Evolutionary conservation across 1,140 invertebrate species (phyloP).

Genomic region (Andricus grossulariae): DNA sequence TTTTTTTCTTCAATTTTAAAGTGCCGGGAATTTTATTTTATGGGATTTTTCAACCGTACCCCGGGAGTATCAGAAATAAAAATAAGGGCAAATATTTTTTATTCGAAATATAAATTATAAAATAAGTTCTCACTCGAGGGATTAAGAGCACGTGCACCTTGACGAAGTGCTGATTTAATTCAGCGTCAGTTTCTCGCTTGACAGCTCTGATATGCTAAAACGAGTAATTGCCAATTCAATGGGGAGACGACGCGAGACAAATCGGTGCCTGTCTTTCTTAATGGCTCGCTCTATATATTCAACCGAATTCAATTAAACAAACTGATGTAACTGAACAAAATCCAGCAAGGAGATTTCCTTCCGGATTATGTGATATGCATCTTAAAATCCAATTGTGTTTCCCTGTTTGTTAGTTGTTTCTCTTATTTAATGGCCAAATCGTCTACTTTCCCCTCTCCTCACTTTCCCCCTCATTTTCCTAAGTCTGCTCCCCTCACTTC

Average conservation of each 20-base stretch:
- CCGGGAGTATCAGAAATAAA: not conserved
- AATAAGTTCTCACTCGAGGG: not conserved
- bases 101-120: not conserved
- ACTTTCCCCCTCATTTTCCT: too few species aligned
- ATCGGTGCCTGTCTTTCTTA: conserved; percentile 11
- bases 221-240: conserved; percentile 33
- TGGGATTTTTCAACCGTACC: too few species aligned
- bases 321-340: too few species aligned
- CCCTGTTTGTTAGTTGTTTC: too few species aligned
- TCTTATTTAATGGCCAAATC: too few species aligned
- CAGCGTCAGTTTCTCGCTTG: conserved; percentile 40
- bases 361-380: too few species aligned
- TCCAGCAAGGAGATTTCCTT: too few species aligned
- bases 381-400: too few species aligned
- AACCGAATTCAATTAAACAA: not conserved
- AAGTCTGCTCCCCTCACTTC: too few species aligned
- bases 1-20: too few species aligned
- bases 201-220: conserved; percentile 28
- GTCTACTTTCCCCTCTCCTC: too few species aligned
- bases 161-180: conserved; percentile 21
- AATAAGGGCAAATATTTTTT: not conserved
- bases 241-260: not conserved
- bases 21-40: too few species aligned
- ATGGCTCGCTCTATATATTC: not conserved
- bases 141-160: conserved; percentile 20